phyloP scores from a whole-genome alignment of 1,140 invertebrate genomes.

The Drosophila fuyamai region DNA sequence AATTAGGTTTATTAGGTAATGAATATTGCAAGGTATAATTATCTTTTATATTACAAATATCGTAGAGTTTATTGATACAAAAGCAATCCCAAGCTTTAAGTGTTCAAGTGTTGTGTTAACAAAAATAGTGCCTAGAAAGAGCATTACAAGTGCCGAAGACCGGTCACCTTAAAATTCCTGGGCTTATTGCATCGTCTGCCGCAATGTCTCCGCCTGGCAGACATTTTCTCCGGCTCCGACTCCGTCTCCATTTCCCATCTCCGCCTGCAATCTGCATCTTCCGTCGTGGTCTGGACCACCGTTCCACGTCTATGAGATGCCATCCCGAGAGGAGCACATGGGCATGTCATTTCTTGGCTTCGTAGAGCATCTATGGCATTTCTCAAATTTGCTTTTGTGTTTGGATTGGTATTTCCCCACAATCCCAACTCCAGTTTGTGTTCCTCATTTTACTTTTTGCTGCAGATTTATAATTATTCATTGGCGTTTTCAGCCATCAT shows the following conservation, averaged over 20 bases:
- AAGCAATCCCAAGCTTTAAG: too few relatives aligned
- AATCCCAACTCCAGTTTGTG: slow-evolving; percentile 44
- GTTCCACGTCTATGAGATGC: slow-evolving; percentile 35
- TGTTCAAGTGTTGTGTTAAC: too few relatives aligned
- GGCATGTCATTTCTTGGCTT: slow-evolving; percentile 78
- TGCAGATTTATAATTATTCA: slow-evolving; percentile 61
- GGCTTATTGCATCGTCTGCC: slow-evolving; percentile 78
- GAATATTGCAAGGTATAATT: background rate
- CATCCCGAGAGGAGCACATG: slow-evolving; percentile 57
- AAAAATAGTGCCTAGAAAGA: background rate
- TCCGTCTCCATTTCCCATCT: slow-evolving; percentile 26
- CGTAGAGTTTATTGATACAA: too few relatives aligned
- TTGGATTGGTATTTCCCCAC: slow-evolving; percentile 48
- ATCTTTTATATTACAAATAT: background rate
- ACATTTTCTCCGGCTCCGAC: slow-evolving; percentile 32
- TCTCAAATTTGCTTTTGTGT: slow-evolving; percentile 58
- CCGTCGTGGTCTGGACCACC: slow-evolving; percentile 30
- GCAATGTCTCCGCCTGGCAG: slow-evolving; percentile 72
- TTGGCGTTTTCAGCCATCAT: slow-evolving; percentile 28
- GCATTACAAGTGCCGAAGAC: background rate
- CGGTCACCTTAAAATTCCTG: background rate
- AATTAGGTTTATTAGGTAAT: too few relatives aligned
- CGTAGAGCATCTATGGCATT: slow-evolving; percentile 75
- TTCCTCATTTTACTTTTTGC: slow-evolving; percentile 78
- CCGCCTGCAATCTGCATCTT: slow-evolving; percentile 20